phyloP scores from a whole-genome alignment of 2,888 invertebrate species.

The Neoascia interrupta region DNA sequence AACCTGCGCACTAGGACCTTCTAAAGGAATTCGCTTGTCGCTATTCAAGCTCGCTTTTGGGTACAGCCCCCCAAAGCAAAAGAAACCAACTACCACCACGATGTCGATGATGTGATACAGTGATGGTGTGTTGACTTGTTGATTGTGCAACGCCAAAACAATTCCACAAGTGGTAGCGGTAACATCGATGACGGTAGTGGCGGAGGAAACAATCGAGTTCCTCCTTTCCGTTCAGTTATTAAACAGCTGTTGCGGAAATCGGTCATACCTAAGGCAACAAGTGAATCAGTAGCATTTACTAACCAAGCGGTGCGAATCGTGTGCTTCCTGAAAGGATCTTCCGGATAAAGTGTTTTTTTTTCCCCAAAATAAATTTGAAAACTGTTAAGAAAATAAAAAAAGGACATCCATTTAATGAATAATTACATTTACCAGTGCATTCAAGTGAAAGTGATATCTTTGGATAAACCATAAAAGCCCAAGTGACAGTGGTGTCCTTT shows the following conservation, averaged over 20 bases:
- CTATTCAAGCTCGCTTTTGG: conserved; percentile 52
- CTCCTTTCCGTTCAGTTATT: conserved; percentile 66
- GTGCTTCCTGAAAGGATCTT: conserved; percentile 12
- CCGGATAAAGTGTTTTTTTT: background rate
- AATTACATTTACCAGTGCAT: no score
- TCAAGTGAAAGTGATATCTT: conserved; percentile 1
- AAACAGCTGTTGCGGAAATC: conserved; percentile 70
- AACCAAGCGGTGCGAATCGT: conserved; percentile 4
- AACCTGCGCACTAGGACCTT: conserved; percentile 52
- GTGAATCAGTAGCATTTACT: conserved; percentile 25
- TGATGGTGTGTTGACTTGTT: conserved; percentile 63
- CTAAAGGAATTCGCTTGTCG: conserved; percentile 37
- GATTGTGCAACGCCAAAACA: conserved; percentile 69
- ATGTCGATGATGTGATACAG: background rate
- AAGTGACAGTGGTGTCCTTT: background rate
- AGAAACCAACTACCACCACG: conserved; percentile 57
- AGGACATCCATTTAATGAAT: background rate
- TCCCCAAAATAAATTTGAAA: background rate
- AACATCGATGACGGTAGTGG: conserved; percentile 41
- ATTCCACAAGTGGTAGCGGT: conserved; percentile 66
- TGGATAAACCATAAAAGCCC: background rate
- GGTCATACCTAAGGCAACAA: conserved; percentile 67
- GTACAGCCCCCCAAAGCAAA: conserved; percentile 66
- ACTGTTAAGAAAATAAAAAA: background rate
- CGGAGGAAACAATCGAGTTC: conserved; percentile 61